Percentiles rank a stretch among this genome's conserved stretches.
These are phyloP conservation scores for Laterallus jamaicensis DNA, from an alignment of 2,113 vertebrate species.

Conservation along the genomic window DNA sequence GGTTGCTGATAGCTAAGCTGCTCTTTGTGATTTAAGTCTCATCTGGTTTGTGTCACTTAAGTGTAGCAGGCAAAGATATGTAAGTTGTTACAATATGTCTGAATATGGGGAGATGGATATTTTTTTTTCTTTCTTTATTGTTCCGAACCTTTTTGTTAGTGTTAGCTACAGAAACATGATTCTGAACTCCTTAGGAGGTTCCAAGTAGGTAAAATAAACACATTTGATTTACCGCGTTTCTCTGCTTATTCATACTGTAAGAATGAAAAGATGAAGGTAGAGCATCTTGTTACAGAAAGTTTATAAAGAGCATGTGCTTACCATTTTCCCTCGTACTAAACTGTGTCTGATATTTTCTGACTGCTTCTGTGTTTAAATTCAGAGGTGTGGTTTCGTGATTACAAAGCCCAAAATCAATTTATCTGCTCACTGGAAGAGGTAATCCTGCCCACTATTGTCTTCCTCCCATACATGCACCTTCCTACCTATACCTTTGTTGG, in stretches of 20 bases:
- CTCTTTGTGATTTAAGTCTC: background rate
- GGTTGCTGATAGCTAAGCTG: background rate
- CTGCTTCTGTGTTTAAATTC: background rate
- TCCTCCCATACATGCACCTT: background rate
- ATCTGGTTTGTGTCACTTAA: background rate
- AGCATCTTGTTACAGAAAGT: background rate
- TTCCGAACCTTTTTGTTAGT: background rate
- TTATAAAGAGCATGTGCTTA: background rate
- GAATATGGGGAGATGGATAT: background rate
- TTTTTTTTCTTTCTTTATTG: background rate
- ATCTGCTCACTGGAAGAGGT: background rate
- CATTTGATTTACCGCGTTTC: background rate
- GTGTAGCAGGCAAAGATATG: background rate
- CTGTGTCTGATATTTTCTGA: background rate
- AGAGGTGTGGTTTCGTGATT: background rate
- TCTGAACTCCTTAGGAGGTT: background rate
- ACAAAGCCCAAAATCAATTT: background rate
- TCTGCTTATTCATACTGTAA: background rate
- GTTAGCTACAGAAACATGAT: background rate
- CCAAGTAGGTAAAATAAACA: background rate
- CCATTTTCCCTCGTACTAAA: background rate
- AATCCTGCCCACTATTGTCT: background rate
- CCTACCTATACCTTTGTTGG: background rate
- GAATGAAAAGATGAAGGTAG: background rate
- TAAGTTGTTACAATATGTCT: background rate